Base-by-base conservation (phyloP, 2,797 vertebrate genomes). In the Manis javanica region DNA sequence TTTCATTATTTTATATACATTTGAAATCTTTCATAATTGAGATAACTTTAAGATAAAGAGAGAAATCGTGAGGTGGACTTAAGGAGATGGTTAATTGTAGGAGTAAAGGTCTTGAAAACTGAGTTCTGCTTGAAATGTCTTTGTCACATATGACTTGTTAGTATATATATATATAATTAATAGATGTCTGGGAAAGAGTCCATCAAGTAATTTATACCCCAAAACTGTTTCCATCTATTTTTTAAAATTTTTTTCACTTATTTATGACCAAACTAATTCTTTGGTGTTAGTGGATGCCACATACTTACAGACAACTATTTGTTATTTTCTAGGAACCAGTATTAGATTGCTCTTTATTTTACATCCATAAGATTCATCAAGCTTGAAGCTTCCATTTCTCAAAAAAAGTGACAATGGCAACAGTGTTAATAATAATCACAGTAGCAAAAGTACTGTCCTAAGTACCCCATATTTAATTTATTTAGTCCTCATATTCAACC, bases 11-110 rank as follows among this genome's bases (percentile, higher is more conserved):
- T 91, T 49, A 46, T 39, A 1, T 37, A 64, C 19, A 21, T 79
- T 64, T 85, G 19, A 59, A 88, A 85, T 88, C 68, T 69, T 49
- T 93, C 8, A 85, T 42, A 92, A 90, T 83, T 82, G 77, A 24
- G 63, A 49, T 69, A 46, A 53, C 16, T n/a, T 87, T 13, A 82
- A 51, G 5, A 14, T 93, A 87, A 29, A 51, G 94, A 82, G 19
- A 84, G 37, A 68, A 87, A 39, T 57, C 16, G 3, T 88, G 66
- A 91, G n/a, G 57, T 59, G 14, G 39, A n/a, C 69, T 84, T 91
- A 59, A 64, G 31, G 26, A 91, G 9, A 68, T 24, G 13, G 9
- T 63, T 69, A 74, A 66, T 34, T 68, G 5, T 31, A 55, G 14
- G 18, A 49, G 63, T 79, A 89, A 55, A 84, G 31, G 31, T 7